A percentile compares a stretch with the other conserved stretches of the same genome.
Evolutionary conservation across 2,113 vertebrate genomes (phyloP).

Genomic region (Sebastes fasciatus): DNA sequence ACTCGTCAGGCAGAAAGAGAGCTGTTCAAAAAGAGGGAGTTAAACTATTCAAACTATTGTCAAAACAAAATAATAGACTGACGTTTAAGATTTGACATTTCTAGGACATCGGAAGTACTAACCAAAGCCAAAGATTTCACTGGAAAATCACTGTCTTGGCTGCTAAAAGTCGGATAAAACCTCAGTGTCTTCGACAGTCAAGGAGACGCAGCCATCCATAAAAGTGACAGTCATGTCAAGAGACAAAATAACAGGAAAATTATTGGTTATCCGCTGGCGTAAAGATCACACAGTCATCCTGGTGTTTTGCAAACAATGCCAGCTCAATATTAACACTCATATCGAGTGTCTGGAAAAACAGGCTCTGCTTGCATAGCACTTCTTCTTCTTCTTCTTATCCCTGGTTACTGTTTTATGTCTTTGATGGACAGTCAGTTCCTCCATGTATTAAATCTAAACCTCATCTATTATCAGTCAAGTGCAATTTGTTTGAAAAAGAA

Average conservation of each 20-base stretch:
- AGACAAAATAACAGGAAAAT: constrained; percentile 59
- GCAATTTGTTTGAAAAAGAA: constrained; percentile 56
- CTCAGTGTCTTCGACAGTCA: constrained; percentile 57
- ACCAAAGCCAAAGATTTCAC: constrained; percentile 37
- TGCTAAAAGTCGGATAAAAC: constrained; percentile 40
- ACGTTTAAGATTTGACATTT: constrained; percentile 33
- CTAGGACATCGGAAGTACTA: constrained; percentile 38
- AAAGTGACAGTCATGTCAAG: constrained; percentile 54
- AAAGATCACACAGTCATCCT: constrained; percentile 57
- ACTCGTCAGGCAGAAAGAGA: neutral
- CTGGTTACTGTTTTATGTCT: constrained; percentile 14
- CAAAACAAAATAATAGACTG: constrained; percentile 17
- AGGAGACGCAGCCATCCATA: constrained; percentile 51
- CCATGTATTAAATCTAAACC: constrained; percentile 39
- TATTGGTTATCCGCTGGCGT: constrained; percentile 64
- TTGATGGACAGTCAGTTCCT: constrained; percentile 44
- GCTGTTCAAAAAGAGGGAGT: neutral
- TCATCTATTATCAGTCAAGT: constrained; percentile 37
- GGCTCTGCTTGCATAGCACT: constrained; percentile 47
- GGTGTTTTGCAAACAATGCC: constrained; percentile 60
- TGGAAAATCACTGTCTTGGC: constrained; percentile 60
- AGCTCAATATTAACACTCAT: constrained; percentile 52
- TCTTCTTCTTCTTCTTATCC: neutral
- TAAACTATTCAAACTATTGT: constrained; percentile 18
- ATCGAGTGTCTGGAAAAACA: constrained; percentile 61